These are phyloP conservation scores for Acanthornis magna DNA, from an alignment of 2,797 vertebrate genomes.

Conservation along the genomic window DNA sequence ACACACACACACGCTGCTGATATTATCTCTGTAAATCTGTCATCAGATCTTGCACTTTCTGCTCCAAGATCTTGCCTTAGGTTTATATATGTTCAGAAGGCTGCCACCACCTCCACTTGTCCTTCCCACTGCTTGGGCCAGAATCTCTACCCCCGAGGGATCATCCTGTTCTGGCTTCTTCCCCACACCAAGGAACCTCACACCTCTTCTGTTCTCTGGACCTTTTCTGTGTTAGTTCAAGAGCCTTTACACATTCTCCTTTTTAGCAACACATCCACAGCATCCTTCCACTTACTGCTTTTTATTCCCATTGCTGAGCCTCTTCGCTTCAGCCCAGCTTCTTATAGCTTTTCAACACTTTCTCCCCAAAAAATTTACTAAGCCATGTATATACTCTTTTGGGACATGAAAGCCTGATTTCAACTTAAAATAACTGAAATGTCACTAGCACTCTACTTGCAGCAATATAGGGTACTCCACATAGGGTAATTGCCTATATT, in stretches of 20 bases:
- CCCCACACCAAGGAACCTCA: neutral
- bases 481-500: neutral
- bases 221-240: neutral
- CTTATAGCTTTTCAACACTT: neutral
- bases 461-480: neutral
- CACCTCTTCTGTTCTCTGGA: neutral
- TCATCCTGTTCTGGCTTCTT: neutral
- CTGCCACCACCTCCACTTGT: neutral
- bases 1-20: neutral
- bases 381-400: neutral
- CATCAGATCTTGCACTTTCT: neutral
- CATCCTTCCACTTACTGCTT: neutral
- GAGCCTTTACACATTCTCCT: neutral
- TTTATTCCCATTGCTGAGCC: neutral
- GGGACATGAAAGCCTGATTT: neutral
- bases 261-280: neutral
- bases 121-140: neutral
- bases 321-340: neutral
- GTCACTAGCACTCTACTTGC: neutral
- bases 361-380: neutral
- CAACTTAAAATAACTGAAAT: neutral
- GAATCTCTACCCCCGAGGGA: neutral
- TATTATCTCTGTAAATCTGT: neutral
- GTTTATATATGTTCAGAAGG: neutral
- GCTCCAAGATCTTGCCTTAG: neutral